Conservation (phyloP, 2,113 vertebrate genomes). For the Phocoena sinus region DNA sequence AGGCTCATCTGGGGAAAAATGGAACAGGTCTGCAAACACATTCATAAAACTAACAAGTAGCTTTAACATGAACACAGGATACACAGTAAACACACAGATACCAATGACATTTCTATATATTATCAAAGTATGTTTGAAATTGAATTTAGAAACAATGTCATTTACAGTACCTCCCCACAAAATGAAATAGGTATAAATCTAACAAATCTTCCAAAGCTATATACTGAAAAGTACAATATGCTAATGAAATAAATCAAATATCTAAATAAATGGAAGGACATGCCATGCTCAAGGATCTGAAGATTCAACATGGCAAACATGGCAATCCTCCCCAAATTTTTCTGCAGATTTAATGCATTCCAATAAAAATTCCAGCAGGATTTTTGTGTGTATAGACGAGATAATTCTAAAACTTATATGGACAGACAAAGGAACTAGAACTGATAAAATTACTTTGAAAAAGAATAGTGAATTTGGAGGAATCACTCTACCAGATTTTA, state of each 20-base stretch:
- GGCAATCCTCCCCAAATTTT: neutral
- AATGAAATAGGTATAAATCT: neutral
- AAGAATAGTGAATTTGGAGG: neutral
- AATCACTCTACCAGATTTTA: neutral
- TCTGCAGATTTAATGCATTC: neutral
- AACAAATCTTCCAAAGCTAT: neutral
- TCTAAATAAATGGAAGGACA: neutral
- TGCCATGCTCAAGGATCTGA: neutral
- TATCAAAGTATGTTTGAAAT: neutral
- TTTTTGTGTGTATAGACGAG: neutral
- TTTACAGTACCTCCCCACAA: neutral
- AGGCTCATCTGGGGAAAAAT: neutral
- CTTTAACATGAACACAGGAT: neutral
- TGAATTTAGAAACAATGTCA: neutral
- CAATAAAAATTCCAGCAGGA: neutral
- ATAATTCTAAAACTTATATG: neutral
- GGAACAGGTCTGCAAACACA: neutral
- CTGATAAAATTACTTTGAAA: neutral
- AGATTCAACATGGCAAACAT: neutral
- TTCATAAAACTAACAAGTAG: neutral
- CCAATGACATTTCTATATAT: neutral
- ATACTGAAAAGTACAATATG: neutral
- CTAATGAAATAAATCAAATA: neutral
- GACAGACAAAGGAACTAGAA: neutral
- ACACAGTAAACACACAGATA: neutral